Evolutionary conservation across 2,797 vertebrate species (phyloP).

Genomic region (Sphenopsis melanotis): DNA sequence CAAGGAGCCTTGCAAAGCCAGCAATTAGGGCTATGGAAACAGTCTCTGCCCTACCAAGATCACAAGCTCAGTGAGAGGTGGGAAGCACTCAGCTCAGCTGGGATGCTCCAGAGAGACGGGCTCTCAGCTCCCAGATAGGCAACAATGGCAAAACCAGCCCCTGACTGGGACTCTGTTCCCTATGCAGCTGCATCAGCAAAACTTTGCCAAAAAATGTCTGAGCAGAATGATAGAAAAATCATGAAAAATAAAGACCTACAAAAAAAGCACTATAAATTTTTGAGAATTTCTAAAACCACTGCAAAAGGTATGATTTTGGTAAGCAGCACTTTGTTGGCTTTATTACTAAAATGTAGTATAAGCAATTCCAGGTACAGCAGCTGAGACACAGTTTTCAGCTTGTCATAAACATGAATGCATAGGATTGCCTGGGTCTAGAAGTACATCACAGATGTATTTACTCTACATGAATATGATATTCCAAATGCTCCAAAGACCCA

Average conservation of each 20-base stretch:
- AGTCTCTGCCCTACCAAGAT: conserved; percentile 4
- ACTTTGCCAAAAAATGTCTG: background rate
- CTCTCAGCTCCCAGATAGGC: background rate
- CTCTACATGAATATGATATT: background rate
- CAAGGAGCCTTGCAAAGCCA: conserved; percentile 23
- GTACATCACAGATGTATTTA: background rate
- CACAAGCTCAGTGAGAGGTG: background rate
- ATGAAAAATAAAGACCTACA: background rate
- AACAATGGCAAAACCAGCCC: background rate
- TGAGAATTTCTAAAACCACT: background rate
- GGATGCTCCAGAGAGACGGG: background rate
- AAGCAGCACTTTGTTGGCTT: background rate
- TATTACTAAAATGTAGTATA: background rate
- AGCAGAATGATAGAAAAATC: background rate
- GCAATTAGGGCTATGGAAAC: conserved; percentile 50
- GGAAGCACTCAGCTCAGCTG: background rate
- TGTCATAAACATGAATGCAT: background rate
- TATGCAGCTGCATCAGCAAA: background rate
- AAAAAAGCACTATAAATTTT: background rate
- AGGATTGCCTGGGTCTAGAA: background rate
- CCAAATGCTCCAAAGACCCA: background rate
- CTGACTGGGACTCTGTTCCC: background rate
- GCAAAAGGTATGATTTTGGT: background rate
- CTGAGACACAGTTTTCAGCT: background rate
- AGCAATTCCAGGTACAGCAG: background rate